Base-by-base conservation (phyloP, 2,113 vertebrate species). In the Nothocercus nigrocapillus region DNA sequence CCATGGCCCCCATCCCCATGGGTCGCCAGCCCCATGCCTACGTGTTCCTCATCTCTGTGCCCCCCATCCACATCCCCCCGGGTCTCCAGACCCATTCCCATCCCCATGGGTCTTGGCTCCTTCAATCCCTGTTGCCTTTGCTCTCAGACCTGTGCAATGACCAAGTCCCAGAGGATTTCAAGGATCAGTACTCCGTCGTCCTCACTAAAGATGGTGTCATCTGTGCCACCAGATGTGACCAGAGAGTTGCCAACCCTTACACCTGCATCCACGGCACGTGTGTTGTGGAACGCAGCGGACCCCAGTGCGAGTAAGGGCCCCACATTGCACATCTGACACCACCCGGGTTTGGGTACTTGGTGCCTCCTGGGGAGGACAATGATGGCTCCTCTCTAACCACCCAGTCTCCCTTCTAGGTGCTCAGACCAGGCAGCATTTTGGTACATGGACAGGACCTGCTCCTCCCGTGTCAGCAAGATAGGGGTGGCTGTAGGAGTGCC, bases 181-280 rank as follows among this genome's bases (percentile, higher is more conserved):
- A 11, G 10, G n/a, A n/a, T 7, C 22, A 62, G 13, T 62, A 62
- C 13, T 34, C 34, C 7, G 20, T 21, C 27, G 16, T 18, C 9
- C 8, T 56, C 28, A 56, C 54, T 6, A 32, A 1, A 18, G 11
- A 30, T 5, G 25, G 36, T 0, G 24, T 64, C 38, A 0, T 64
- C 45, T 84, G 82, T 58, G 1, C 73, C 36, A 63, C 38, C 69
- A 9, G 5, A 3, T 84, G 82, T 0, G 30, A 74, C 82, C 42
- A 14, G 4, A 19, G 38, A 2, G 7, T 25, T 1, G 0, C 24
- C 2, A 0, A 54, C 8, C 69, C 14, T 7, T 13, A 44, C 59
- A 5, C 2, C 34, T 84, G 82, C 9, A 7, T 28, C 69, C 32
- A 84, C 14, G 82, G 82, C 47, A 54, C 18, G 0, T 84, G 82